phyloP scores from a whole-genome alignment of 2,113 vertebrate genomes.

The Chrysemys picta region DNA sequence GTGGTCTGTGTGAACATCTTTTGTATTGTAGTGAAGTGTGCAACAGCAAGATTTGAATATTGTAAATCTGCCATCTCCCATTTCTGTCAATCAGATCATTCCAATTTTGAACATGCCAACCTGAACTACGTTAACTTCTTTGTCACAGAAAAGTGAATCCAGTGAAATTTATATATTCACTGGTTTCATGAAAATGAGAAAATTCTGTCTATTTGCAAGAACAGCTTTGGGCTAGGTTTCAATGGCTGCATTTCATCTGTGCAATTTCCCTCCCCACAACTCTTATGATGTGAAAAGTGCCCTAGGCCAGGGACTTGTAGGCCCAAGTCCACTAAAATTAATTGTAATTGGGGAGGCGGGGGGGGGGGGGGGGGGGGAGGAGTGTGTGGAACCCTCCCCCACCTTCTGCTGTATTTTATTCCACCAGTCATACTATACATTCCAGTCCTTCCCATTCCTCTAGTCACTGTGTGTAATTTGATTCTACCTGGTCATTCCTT shows the following conservation, averaged over 20 bases:
- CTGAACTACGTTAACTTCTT: conserved; percentile 75
- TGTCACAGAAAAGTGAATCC: conserved; percentile 72
- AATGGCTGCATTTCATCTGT: conserved; percentile 74
- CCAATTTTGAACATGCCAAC: conserved; percentile 75
- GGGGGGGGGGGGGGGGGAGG: not conserved
- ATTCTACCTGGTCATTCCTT: conserved; percentile 21
- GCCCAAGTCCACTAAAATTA: conserved; percentile 73
- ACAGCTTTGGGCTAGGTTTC: conserved; percentile 76
- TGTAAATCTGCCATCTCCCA: conserved; percentile 69
- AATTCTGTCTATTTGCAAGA: conserved; percentile 74
- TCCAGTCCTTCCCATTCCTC: conserved; percentile 57
- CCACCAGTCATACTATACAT: conserved; percentile 46
- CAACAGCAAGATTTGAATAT: conserved; percentile 72
- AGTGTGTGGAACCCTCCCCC: not conserved
- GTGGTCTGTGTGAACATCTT: conserved; percentile 57
- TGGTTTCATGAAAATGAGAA: conserved; percentile 76
- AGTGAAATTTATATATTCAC: conserved; percentile 75
- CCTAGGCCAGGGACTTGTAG: conserved; percentile 73
- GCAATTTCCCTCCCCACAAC: conserved; percentile 69
- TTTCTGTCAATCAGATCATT: conserved; percentile 72
- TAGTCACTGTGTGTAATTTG: conserved; percentile 52
- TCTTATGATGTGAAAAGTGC: conserved; percentile 76
- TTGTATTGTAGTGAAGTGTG: conserved; percentile 60
- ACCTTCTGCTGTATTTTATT: conserved; percentile 35
- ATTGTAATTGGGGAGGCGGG: conserved; percentile 62